A percentile compares a stretch with the other conserved stretches of the same genome.
These are phyloP conservation scores for Dendroctonus ponderosae DNA, from an alignment of 1,140 invertebrate genomes.

Conservation along the genomic window DNA sequence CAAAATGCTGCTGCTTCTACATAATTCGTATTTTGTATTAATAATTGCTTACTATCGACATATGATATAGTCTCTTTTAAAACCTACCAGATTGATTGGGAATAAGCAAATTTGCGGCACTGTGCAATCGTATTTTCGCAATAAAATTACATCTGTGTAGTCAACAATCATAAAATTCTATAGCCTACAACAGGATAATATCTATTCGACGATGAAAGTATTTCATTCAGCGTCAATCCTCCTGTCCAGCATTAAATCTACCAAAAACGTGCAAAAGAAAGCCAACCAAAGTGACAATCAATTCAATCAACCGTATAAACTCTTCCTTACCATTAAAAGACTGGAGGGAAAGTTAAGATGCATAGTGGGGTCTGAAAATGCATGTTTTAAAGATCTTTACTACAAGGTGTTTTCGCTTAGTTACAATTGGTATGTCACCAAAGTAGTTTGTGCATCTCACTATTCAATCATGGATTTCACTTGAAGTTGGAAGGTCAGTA, in stretches of 20 bases:
- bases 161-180: too few species aligned
- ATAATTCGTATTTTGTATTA: too few species aligned
- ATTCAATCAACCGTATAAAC: constrained; percentile 19
- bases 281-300: constrained; percentile 11
- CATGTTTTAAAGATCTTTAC: constrained; percentile 22
- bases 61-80: too few species aligned
- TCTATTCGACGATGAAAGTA: background rate
- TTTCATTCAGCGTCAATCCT: background rate
- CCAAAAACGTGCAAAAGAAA: constrained; percentile 26
- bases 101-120: too few species aligned
- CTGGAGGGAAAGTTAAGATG: constrained; percentile 12
- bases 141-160: too few species aligned
- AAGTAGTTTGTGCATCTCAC: constrained; percentile 9
- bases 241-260: constrained; percentile 6
- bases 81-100: too few species aligned
- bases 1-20: too few species aligned
- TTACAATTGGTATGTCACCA: constrained; percentile 5
- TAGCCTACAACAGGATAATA: too few species aligned
- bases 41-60: too few species aligned
- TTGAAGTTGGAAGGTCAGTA: background rate
- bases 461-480: constrained; percentile 18
- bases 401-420: constrained; percentile 16
- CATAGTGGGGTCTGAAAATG: constrained; percentile 17
- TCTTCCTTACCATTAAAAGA: constrained; percentile 18
- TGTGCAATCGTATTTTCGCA: too few species aligned